phyloP scores from a whole-genome alignment of 2,888 invertebrate species.

The Cerastoderma edule region DNA sequence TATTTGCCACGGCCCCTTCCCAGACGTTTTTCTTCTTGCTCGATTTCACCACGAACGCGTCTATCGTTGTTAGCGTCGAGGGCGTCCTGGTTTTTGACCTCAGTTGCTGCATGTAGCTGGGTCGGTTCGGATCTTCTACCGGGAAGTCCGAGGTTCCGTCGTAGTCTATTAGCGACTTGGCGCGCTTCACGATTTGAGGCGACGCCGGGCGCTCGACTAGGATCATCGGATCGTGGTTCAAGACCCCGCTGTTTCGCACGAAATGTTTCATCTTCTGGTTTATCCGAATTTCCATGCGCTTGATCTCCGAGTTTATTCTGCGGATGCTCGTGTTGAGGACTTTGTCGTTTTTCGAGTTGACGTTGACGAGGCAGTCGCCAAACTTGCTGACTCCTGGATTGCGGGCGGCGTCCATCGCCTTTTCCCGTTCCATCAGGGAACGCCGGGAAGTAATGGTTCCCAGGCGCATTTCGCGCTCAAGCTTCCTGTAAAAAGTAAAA shows the following conservation, averaged over 20 bases:
- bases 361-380: constrained; percentile 70
- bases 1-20: constrained; percentile 72
- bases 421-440: constrained; percentile 65
- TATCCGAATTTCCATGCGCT: constrained; percentile 65
- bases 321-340: constrained; percentile 57
- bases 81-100: constrained; percentile 70
- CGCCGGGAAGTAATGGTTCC: constrained; percentile 59
- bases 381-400: constrained; percentile 73
- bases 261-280: constrained; percentile 71
- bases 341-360: constrained; percentile 69
- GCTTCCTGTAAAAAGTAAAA: constrained; percentile 46
- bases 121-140: constrained; percentile 56
- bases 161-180: constrained; percentile 52
- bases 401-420: constrained; percentile 69
- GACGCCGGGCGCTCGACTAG: constrained; percentile 76
- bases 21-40: constrained; percentile 77
- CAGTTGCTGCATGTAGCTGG: constrained; percentile 75
- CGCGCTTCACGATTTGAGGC: constrained; percentile 62
- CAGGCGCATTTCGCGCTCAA: constrained; percentile 61
- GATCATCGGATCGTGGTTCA: constrained; percentile 76
- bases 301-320: constrained; percentile 65
- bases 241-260: constrained; percentile 65
- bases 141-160: constrained; percentile 44
- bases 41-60: constrained; percentile 72
- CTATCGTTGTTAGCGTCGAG: constrained; percentile 75